Conservation (phyloP, 2,888 invertebrate genomes). For the Aphelenchoides bicaudatus region DNA sequence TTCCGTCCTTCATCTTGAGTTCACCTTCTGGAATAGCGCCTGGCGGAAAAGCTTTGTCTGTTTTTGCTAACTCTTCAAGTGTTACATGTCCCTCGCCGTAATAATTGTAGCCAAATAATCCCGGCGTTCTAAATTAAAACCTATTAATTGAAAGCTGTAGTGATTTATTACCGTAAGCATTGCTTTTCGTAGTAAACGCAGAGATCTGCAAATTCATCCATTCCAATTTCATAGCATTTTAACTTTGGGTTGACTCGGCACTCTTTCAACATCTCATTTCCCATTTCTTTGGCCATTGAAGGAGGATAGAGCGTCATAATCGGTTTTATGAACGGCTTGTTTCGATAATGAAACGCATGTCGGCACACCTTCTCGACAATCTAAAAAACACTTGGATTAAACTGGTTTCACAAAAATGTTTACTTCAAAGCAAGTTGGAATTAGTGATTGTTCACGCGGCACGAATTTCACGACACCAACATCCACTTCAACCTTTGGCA, state of each 20-base stretch:
- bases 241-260: conserved; percentile 37
- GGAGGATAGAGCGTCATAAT: conserved; percentile 56
- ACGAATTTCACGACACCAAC: conserved; percentile 86
- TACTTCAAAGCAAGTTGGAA: conserved; percentile 72
- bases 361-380: conserved; percentile 83
- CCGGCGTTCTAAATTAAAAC: conserved; percentile 46
- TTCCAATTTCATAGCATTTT: conserved; percentile 38
- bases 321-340: conserved; percentile 69
- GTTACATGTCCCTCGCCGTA: conserved; percentile 34
- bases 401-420: background rate
- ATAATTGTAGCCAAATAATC: conserved; percentile 56
- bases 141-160: background rate
- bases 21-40: background rate
- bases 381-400: conserved; percentile 26
- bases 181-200: conserved; percentile 52
- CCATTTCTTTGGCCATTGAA: conserved; percentile 45
- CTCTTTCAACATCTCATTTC: conserved; percentile 45
- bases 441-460: conserved; percentile 75
- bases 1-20: conserved; percentile 6
- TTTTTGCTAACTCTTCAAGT: conserved; percentile 39
- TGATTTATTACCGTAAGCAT: conserved; percentile 44
- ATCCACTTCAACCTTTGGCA: conserved; percentile 69
- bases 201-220: conserved; percentile 56
- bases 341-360: conserved; percentile 80
- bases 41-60: conserved; percentile 37